phyloP scores from a whole-genome alignment of 53 echinoderm and acorn worm genomes.

The Crossaster papposus region DNA sequence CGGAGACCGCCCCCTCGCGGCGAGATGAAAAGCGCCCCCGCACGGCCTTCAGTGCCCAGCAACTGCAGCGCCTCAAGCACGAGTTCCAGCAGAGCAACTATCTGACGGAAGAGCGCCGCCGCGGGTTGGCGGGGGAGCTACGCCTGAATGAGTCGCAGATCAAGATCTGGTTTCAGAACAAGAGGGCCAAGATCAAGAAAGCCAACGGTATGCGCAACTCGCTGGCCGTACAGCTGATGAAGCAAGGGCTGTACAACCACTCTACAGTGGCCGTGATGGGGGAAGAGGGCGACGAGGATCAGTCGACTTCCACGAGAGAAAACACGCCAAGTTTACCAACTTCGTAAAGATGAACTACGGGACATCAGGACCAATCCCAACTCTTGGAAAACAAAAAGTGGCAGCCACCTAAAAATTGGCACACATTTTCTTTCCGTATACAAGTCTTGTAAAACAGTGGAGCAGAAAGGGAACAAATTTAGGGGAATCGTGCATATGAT shows the following conservation, averaged over 20 bases:
- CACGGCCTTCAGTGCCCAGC: slow-evolving; percentile 96
- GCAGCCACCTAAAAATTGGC: no score
- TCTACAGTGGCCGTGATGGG: slow-evolving; percentile 75
- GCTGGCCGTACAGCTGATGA: slow-evolving; percentile 86
- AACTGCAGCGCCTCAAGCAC: slow-evolving; percentile 90
- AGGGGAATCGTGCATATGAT: no score
- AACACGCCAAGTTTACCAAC: neutral
- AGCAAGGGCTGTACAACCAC: slow-evolving; percentile 97
- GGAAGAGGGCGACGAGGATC: slow-evolving; percentile 4
- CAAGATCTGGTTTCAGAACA: slow-evolving; percentile 99
- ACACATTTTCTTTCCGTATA: no score
- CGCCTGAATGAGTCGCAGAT: slow-evolving; percentile 98
- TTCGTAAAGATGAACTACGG: neutral
- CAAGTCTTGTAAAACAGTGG: no score
- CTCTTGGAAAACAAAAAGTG: no score
- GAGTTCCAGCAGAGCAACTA: slow-evolving; percentile 96
- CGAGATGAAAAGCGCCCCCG: slow-evolving; percentile 97
- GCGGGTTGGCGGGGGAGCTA: slow-evolving; percentile 85
- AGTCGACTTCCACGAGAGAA: neutral
- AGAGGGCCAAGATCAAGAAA: slow-evolving; percentile 99
- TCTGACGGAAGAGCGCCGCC: slow-evolving; percentile 94
- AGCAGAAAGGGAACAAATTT: no score
- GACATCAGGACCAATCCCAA: neutral
- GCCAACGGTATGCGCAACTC: slow-evolving; percentile 87
- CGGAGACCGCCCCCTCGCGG: slow-evolving; percentile 28